Evolutionary conservation across 2,113 vertebrate genomes (phyloP), one percentile per base, ranked within the genome.

Genomic region (Anolis sagrei): DNA sequence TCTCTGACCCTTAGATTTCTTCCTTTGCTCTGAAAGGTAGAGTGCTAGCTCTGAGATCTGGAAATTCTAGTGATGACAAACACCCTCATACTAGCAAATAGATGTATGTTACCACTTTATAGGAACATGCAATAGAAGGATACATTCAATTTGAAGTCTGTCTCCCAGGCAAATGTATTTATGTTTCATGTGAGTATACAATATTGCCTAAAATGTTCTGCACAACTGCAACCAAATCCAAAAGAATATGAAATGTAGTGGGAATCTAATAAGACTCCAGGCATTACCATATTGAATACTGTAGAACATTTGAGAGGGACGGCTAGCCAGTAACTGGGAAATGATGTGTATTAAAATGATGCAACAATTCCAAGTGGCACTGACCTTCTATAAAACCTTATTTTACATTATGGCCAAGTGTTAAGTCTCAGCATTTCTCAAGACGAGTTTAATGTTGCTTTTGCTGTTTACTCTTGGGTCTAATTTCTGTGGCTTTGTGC

Each of bases 401-500:
- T 83, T 23, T 44, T 76, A 9, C 49, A 36, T 86, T 36, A 39
- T 58, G 84, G 49, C 13, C 85, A 49, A 54, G 87, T 90, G 39
- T 86, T 87, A 87, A 81, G 84, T 39, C 5, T 68, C 86, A 44
- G 16, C 14, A 39, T 25, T 36, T 16, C 13, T 74, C 29, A 90
- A 89, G 72, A 69, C 54, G 34, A 89, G 44, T 1, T 0, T 36
- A 1, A 0, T 3, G 3, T 88, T 82, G 76, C 27, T 70, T 81
- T 18, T 76, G 36, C 19, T 82, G 76, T 3, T 36, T 58, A 70
- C 36, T 54, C n/a, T 64, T 88, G 27, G 44, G 81, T 81, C 81
- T 86, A 72, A 82, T n/a, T 44, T 39, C 79, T 92, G 76, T 79
- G 32, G 76, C 89, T 88, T 81, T 81, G 54, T 51, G 83, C 68